phyloP scores from a whole-genome alignment of 2,888 invertebrate species.

The Drosophila yooni region DNA sequence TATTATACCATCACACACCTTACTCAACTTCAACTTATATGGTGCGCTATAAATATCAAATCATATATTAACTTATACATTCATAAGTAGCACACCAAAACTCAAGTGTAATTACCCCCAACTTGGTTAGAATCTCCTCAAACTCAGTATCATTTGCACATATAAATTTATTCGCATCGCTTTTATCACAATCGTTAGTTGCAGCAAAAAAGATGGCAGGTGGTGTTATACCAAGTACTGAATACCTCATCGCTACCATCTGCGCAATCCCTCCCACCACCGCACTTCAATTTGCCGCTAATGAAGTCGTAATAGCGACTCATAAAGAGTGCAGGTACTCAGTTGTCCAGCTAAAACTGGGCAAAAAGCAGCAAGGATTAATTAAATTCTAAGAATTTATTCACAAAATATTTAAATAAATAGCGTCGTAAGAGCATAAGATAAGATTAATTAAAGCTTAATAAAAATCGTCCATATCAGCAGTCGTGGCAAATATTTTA shows the following conservation, averaged over 20 bases:
- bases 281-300: slow-evolving; percentile 1
- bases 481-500: background rate
- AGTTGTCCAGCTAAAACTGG: background rate
- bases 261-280: slow-evolving; percentile 28
- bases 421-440: background rate
- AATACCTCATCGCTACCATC: slow-evolving; percentile 45
- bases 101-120: slow-evolving; percentile 37
- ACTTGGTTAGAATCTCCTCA: background rate
- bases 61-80: background rate
- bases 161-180: slow-evolving; percentile 35
- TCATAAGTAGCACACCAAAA: background rate
- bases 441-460: background rate
- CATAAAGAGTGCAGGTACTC: background rate
- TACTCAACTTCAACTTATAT: slow-evolving; percentile 20
- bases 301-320: slow-evolving; percentile 2
- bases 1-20: slow-evolving; percentile 64
- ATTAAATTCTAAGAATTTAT: background rate
- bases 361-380: background rate
- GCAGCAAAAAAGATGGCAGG: slow-evolving; percentile 33
- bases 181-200: slow-evolving; percentile 48
- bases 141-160: slow-evolving; percentile 1
- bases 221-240: slow-evolving; percentile 6
- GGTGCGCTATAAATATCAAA: background rate
- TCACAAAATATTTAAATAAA: background rate
- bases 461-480: background rate